These are phyloP conservation scores for Caenorhabditis uteleia DNA, from an alignment of 2,888 invertebrate species.

Conservation along the genomic window DNA sequence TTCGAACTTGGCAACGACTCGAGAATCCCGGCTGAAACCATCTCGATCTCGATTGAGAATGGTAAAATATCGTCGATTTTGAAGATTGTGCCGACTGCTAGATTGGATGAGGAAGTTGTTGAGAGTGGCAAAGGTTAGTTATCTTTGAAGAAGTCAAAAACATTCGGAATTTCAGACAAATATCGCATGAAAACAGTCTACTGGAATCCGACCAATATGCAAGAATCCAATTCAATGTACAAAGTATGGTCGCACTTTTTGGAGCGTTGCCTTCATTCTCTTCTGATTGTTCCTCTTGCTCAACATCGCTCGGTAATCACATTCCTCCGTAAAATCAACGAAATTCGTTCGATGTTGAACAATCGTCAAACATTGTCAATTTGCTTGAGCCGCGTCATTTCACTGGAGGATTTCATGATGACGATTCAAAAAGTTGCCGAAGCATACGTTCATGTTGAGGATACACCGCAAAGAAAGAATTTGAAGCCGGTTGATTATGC, in stretches of 20 bases:
- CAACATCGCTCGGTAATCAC: conserved; percentile 4
- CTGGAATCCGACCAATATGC: conserved; percentile 20
- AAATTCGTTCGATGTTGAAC: conserved; percentile 24
- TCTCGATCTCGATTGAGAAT: conserved; percentile 30
- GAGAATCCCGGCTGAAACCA: conserved; percentile 20
- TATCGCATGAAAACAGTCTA: conserved; percentile 22
- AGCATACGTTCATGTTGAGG: conserved; percentile 2
- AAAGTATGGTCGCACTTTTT: conserved; percentile 25
- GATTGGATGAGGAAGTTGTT: not conserved
- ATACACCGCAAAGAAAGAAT: not conserved
- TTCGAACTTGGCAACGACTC: conserved; percentile 14
- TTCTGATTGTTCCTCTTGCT: conserved; percentile 19
- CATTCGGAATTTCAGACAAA: conserved; percentile 12
- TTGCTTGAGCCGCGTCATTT: conserved; percentile 26
- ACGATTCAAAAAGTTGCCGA: conserved; percentile 16
- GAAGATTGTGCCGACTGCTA: conserved; percentile 11
- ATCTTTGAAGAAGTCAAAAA: not conserved
- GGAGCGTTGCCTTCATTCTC: conserved; percentile 20
- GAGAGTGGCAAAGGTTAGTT: not conserved
- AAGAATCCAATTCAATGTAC: conserved; percentile 19
- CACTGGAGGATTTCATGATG: conserved; percentile 25
- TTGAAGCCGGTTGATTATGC: not conserved
- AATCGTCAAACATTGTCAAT: conserved; percentile 22
- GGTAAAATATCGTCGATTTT: conserved; percentile 28
- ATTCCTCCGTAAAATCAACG: conserved; percentile 26